Base-by-base conservation (phyloP, 2,888 invertebrate species). In the Hecatera dysodea region DNA sequence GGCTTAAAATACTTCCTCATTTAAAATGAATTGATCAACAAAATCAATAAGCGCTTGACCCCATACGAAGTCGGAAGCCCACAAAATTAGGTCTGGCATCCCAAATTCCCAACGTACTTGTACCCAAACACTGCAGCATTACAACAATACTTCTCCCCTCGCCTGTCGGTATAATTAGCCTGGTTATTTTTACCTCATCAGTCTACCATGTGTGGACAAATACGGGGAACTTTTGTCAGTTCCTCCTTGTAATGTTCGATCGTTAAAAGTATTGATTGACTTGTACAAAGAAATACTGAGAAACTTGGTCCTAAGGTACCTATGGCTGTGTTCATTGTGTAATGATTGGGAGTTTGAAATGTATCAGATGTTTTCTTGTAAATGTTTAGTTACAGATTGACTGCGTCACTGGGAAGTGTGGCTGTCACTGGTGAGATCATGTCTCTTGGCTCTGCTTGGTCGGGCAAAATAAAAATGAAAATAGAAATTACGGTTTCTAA, bases 251-350 rank as follows among this genome's bases (percentile, higher is more conserved):
- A 36, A 22, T 24, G 57, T 52, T 64, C 64, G 67, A 73, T 75
- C 62, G 75, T 84, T 76, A 74, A 74, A 80, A 63, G 44, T 76
- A 84, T 84, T 67, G 81, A 82, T 81, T 78, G 67, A 73, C 75
- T 83, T 61, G 70, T 64, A 61, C 80, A 78, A 83, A 83, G 83
- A 67, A 70, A 62, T 83, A 76, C 79, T 67, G 6, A 53, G 78
- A 83, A 82, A 24, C 19, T 48, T 64, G 36, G 11, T 27, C 11
- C 60, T 65, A 6, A 61, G 42, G n/a, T 62, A 63, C 55, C n/a
- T n/a, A n/a, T n/a, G 52, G 44, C 17, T 52, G 57, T 2, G 39
- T 61, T 39, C 29, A 64, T 53, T 27, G 9, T 27, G 19, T 27
- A 57, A 19, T 50, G 52, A 62, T 44, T 36, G 12, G 22, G 17